These are phyloP conservation scores for Mythimna impura DNA, from an alignment of 2,888 invertebrate genomes.

Conservation along the genomic window DNA sequence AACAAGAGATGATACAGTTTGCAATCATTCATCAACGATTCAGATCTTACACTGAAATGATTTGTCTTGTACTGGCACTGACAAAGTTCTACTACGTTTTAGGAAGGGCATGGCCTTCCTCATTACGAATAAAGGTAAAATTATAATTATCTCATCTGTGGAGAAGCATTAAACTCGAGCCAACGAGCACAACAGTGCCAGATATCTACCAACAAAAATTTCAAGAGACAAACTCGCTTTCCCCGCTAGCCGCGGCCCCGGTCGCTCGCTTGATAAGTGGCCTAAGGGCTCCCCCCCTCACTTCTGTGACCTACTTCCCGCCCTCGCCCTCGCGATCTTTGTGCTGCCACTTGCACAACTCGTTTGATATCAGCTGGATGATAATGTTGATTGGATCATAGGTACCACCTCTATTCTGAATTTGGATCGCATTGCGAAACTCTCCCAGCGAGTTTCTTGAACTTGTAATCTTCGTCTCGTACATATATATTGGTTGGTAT, in stretches of 20 bases:
- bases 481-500: constrained; percentile 43
- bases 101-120: constrained; percentile 45
- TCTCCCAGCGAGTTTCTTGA: constrained; percentile 56
- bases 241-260: constrained; percentile 79
- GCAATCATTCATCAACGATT: constrained; percentile 1
- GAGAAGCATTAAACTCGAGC: constrained; percentile 58
- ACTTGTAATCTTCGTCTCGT: constrained; percentile 38
- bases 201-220: constrained; percentile 78
- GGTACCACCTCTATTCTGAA: constrained; percentile 70
- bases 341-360: constrained; percentile 89
- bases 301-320: constrained; percentile 81
- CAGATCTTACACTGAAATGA: constrained; percentile 10
- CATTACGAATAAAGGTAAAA: constrained; percentile 52
- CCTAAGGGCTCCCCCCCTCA: constrained; percentile 86
- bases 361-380: constrained; percentile 87
- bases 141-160: constrained; percentile 61
- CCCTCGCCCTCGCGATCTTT: constrained; percentile 88
- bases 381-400: constrained; percentile 79
- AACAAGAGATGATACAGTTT: constrained; percentile 17
- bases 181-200: constrained; percentile 66
- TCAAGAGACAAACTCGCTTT: constrained; percentile 86
- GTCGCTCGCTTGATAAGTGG: constrained; percentile 86
- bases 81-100: constrained; percentile 26
- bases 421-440: constrained; percentile 74
- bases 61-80: constrained; percentile 31